A percentile compares a stretch with the other conserved stretches of the same genome.
Conservation (phyloP, 2,888 invertebrate genomes). For the Cosmopolites sordidus region DNA sequence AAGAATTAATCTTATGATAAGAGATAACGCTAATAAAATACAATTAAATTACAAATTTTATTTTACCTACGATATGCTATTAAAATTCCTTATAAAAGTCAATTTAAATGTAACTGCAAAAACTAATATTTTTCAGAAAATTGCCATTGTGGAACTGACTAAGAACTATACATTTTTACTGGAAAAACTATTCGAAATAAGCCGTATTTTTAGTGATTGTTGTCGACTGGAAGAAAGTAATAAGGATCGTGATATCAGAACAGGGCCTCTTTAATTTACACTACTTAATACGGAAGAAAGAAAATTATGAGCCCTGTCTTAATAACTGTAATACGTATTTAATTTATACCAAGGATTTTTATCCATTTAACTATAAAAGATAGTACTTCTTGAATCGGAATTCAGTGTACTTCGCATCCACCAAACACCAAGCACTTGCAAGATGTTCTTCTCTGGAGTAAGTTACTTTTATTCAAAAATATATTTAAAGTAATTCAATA, state of each 20-base stretch:
- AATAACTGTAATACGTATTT: slow-evolving; percentile 26
- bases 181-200: neutral
- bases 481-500: too few species aligned
- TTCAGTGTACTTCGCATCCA: slow-evolving; percentile 24
- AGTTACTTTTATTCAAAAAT: too few species aligned
- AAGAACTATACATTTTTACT: neutral
- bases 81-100: too few species aligned
- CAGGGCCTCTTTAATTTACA: slow-evolving; percentile 13
- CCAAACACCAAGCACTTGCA: slow-evolving; percentile 10
- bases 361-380: slow-evolving; percentile 18
- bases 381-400: slow-evolving; percentile 5
- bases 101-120: too few species aligned
- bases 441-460: slow-evolving; percentile 27
- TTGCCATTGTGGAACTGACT: neutral
- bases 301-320: slow-evolving; percentile 27
- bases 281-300: slow-evolving; percentile 28
- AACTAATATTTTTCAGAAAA: neutral
- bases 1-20: too few species aligned
- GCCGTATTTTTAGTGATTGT: neutral
- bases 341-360: slow-evolving; percentile 18
- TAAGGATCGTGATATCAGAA: slow-evolving; percentile 24
- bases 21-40: too few species aligned
- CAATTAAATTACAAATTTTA: too few species aligned
- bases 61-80: too few species aligned
- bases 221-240: slow-evolving; percentile 19